Evolutionary conservation across 2,888 invertebrate species (phyloP).

Genomic region (Lasioglossum marginatum): DNA sequence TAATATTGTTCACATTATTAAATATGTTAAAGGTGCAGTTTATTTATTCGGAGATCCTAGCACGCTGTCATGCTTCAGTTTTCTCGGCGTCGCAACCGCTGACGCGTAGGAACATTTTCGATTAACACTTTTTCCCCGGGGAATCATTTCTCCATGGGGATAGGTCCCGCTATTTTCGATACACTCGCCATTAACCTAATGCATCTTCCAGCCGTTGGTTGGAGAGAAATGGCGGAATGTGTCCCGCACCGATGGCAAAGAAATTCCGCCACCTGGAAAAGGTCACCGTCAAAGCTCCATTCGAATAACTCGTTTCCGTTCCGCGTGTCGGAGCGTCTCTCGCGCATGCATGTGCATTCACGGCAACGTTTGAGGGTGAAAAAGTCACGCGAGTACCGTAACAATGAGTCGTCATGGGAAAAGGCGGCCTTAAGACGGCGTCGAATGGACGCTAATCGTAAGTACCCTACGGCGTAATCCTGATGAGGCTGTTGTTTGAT

Average conservation of each 20-base stretch:
- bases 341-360: slow-evolving; percentile 45
- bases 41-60: not conserved
- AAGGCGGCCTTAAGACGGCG: slow-evolving; percentile 64
- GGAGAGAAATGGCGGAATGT: not conserved
- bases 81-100: not conserved
- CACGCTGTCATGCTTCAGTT: not conserved
- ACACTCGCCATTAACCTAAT: slow-evolving; percentile 15
- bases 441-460: slow-evolving; percentile 63
- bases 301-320: slow-evolving; percentile 60
- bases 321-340: slow-evolving; percentile 39
- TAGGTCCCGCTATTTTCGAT: not conserved
- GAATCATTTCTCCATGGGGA: not conserved
- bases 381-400: slow-evolving; percentile 74
- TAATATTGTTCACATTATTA: too few species aligned
- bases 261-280: slow-evolving; percentile 35
- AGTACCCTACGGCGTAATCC: slow-evolving; percentile 67
- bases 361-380: slow-evolving; percentile 61
- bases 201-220: not conserved
- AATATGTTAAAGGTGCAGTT: not conserved
- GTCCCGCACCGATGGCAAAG: slow-evolving; percentile 12
- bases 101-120: not conserved
- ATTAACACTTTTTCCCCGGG: not conserved
- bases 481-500: slow-evolving; percentile 65
- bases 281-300: slow-evolving; percentile 44
- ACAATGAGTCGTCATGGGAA: slow-evolving; percentile 73